These are phyloP conservation scores for Acomys russatus DNA, from an alignment of 2,797 vertebrate species.

Conservation along the genomic window DNA sequence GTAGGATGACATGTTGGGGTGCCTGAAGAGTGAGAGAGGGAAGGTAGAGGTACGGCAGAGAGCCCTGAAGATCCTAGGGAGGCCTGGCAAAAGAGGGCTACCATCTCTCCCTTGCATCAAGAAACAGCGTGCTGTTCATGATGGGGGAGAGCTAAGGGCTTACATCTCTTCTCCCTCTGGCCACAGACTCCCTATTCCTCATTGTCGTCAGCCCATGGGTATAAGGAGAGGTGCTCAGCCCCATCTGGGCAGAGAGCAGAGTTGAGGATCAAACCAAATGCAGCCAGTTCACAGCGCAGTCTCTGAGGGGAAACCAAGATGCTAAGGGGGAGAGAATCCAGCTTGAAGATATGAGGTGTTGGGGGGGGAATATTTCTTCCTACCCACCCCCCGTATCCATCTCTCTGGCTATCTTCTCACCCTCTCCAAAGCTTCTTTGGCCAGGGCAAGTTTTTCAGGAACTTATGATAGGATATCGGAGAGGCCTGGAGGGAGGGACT, in stretches of 20 bases:
- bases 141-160: accelerated
- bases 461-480: neutral
- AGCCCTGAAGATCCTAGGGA: neutral
- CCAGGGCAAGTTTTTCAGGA: neutral
- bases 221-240: accelerated
- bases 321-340: neutral
- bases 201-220: neutral
- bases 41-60: no score
- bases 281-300: neutral
- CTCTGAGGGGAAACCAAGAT: neutral
- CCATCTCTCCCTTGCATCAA: neutral
- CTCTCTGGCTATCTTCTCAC: neutral
- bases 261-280: neutral
- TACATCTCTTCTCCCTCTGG: neutral
- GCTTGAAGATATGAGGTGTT: neutral
- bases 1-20: neutral
- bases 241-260: neutral
- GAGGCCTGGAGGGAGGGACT: neutral
- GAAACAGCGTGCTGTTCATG: neutral
- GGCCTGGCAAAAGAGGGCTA: neutral
- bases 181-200: no score
- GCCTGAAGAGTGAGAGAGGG: neutral
- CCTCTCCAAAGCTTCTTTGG: no score
- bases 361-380: neutral
- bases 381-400: neutral